These are phyloP conservation scores for Lemur catta DNA, from an alignment of 2,797 vertebrate genomes.

Conservation along the genomic window DNA sequence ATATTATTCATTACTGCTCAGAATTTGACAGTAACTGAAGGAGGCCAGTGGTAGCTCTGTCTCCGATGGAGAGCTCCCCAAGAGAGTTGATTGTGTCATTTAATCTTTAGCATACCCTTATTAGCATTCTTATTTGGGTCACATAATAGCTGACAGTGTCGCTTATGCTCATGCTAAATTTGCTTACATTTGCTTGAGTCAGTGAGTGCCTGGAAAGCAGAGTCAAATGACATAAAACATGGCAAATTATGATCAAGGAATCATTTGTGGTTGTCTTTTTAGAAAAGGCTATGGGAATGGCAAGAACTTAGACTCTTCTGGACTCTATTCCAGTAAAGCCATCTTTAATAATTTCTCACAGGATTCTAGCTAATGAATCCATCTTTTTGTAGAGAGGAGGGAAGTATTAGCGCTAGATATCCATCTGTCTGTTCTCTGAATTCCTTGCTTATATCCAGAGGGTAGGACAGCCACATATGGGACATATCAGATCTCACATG, in stretches of 20 bases:
- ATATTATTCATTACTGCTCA: background rate
- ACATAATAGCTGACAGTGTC: background rate
- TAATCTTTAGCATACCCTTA: background rate
- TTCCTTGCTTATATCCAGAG: background rate
- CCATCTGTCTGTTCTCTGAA: background rate
- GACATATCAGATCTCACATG: conserved; percentile 10
- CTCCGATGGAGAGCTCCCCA: background rate
- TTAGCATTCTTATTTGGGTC: background rate
- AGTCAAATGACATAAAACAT: background rate
- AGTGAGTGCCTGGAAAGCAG: background rate
- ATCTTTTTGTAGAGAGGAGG: background rate
- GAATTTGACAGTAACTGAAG: background rate
- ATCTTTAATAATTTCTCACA: background rate
- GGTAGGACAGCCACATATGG: background rate
- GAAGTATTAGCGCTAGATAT: background rate
- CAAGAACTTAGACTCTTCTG: background rate
- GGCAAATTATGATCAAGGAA: background rate
- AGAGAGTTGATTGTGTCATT: background rate
- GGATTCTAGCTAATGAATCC: background rate
- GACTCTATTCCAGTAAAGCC: background rate
- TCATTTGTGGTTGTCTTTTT: background rate
- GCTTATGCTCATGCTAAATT: background rate
- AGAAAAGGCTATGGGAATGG: background rate
- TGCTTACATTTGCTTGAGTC: background rate
- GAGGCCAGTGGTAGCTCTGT: background rate